Evolutionary conservation across 2,113 vertebrate genomes (phyloP), one percentile per base, ranked within the genome.

Genomic region (Mesitornis unicolor): DNA sequence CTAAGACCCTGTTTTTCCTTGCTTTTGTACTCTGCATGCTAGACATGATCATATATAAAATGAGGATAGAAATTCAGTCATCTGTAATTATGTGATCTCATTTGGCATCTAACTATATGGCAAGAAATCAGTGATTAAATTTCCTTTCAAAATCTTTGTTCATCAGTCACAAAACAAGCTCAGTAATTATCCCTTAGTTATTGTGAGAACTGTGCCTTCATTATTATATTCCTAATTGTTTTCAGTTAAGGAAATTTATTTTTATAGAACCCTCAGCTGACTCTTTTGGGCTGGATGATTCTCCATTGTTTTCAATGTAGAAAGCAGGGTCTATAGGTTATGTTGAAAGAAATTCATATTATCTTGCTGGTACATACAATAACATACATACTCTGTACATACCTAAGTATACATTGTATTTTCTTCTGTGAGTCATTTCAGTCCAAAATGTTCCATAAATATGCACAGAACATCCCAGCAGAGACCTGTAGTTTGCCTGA

Each of bases 121-220:
- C 87, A 97, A 93, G 79, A 98, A 97, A 97, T 97, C 91, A 95
- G 84, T 96, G 88, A 98, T 97, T 98, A 97, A 95, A 97, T 95
- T 98, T 97, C 76, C 50, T 95, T 93, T 97, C 75, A 91, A 87
- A 82, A 57, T 91, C 78, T 89, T 96, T 97, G 95, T 96, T 96
- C 97, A 93, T 97, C 95, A 97, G 87, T 93, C 43, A 56, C 65
- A 83, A 89, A 97, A 96, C 87, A 97, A 94, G 88, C 75, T 93
- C 90, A 87, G 84, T 93, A 96, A 98, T 96, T 98, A 97, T 76
- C 88, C 88, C 82, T 84, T 90, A 22, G 65, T 95, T 97, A 75
- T 86, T 94, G 88, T 96, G 91, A 97, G 61, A 87, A 95, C 53
- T 75, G 21, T 94, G 78, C 73, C 74, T 94, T 88, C 68, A 86